These are phyloP conservation scores for Gallirallus australis DNA, from an alignment of 2,797 vertebrate genomes.

Conservation along the genomic window DNA sequence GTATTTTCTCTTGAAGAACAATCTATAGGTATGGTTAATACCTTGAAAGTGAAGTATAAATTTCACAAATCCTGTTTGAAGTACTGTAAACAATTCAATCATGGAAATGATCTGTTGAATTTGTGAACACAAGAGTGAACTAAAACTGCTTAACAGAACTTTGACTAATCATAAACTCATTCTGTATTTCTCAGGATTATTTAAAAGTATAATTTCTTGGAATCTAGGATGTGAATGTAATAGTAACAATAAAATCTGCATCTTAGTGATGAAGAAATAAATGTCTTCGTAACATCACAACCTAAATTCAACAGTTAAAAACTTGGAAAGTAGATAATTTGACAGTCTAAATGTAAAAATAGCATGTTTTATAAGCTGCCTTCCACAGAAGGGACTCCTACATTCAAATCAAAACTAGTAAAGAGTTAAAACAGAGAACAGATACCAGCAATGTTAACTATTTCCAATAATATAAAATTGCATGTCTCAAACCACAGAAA, in stretches of 20 bases:
- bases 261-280: neutral
- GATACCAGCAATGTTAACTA: neutral
- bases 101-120: neutral
- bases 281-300: neutral
- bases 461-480: neutral
- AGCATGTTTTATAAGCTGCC: neutral
- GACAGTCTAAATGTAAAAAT: neutral
- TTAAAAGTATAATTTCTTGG: neutral
- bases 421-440: neutral
- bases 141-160: neutral
- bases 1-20: neutral
- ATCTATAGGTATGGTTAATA: neutral
- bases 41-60: neutral
- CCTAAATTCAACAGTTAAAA: neutral
- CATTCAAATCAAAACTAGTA: neutral
- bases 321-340: neutral
- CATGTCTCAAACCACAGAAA: neutral
- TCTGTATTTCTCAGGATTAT: neutral
- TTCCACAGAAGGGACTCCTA: neutral
- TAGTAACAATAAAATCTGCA: neutral
- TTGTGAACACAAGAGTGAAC: neutral
- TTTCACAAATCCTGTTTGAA: neutral
- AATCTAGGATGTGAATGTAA: neutral
- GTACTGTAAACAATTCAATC: neutral
- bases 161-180: neutral